Evolutionary conservation across 1,140 invertebrate genomes (phyloP).

Genomic region (Chrysoperla carnea): DNA sequence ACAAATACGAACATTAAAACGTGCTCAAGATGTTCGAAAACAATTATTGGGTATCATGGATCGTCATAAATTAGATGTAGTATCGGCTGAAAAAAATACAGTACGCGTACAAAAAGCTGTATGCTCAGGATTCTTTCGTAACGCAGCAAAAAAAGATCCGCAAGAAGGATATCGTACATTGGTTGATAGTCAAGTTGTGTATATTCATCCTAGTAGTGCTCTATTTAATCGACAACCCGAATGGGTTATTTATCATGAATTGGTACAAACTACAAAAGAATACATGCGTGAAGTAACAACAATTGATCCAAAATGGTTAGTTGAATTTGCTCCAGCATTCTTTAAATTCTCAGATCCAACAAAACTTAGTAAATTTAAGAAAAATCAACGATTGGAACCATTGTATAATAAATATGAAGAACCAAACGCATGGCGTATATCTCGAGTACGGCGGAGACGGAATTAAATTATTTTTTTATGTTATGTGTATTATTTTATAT

Average conservation of each 20-base stretch:
- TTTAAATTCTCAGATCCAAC: slow-evolving; percentile 99
- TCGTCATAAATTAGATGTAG: slow-evolving; percentile 92
- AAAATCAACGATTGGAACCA: slow-evolving; percentile 95
- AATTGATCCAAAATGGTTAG: slow-evolving; percentile 98
- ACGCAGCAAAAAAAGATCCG: slow-evolving; percentile 97
- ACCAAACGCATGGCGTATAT: slow-evolving; percentile 98
- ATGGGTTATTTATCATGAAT: slow-evolving; percentile 98
- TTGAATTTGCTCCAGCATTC: slow-evolving; percentile 98
- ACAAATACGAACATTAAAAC: slow-evolving; percentile 89
- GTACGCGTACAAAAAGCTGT: slow-evolving; percentile 95
- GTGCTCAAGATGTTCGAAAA: slow-evolving; percentile 96
- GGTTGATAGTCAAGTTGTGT: slow-evolving; percentile 95
- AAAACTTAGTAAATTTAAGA: slow-evolving; percentile 97
- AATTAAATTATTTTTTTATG: slow-evolving; percentile 40
- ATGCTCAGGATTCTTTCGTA: slow-evolving; percentile 97
- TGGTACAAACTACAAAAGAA: slow-evolving; percentile 98
- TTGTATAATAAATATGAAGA: slow-evolving; percentile 99
- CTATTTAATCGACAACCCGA: slow-evolving; percentile 96
- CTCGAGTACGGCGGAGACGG: slow-evolving; percentile 70
- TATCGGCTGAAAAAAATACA: slow-evolving; percentile 90
- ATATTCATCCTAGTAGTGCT: slow-evolving; percentile 97
- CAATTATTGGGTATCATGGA: slow-evolving; percentile 98
- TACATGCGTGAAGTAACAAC: slow-evolving; percentile 99
- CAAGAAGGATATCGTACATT: slow-evolving; percentile 97
- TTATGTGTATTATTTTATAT: too few species aligned